Conservation (phyloP, 2,113 vertebrate species). For the Anser cygnoides region DNA sequence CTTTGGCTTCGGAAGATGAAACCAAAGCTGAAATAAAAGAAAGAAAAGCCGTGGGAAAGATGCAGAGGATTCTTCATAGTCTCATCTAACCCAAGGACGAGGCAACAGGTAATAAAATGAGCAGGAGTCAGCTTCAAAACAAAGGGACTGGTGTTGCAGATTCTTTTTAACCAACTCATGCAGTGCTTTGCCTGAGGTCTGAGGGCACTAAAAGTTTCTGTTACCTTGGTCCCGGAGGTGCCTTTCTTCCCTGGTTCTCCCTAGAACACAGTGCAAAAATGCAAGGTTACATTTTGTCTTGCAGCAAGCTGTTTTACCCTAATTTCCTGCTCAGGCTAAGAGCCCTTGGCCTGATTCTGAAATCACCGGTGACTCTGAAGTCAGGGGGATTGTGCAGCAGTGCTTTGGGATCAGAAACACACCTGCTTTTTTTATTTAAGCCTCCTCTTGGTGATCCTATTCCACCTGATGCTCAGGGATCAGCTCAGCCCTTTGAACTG, state of each 20-base stretch:
- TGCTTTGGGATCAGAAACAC: background rate
- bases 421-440: background rate
- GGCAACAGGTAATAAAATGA: background rate
- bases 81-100: background rate
- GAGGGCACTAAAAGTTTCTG: background rate
- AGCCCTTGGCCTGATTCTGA: background rate
- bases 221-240: constrained; percentile 73
- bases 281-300: background rate
- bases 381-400: background rate
- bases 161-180: background rate
- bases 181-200: background rate
- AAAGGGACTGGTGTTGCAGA: background rate
- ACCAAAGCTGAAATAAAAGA: background rate
- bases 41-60: background rate
- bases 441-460: background rate
- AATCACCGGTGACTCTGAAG: rapidly evolving
- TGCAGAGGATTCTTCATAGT: background rate
- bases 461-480: background rate
- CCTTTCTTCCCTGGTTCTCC: constrained; percentile 75
- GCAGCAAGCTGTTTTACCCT: background rate
- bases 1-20: background rate
- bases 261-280: constrained; percentile 28
- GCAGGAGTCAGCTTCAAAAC: background rate
- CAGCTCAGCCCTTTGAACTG: background rate
- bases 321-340: background rate